Base-by-base conservation (phyloP, 1,140 invertebrate species). In the Psilanteris sp. region DNA sequence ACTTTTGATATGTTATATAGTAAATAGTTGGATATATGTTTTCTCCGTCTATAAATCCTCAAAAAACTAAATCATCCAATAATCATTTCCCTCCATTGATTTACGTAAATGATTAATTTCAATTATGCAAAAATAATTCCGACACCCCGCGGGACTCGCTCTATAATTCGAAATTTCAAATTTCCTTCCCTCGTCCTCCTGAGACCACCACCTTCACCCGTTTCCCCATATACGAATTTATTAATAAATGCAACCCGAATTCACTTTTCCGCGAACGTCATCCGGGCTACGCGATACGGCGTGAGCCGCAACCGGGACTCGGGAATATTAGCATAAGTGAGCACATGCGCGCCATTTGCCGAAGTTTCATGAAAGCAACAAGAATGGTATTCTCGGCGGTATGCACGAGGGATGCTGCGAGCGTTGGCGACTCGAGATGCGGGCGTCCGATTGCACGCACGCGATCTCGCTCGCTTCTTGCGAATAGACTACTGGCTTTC, bases 361-460 rank as follows among this genome's bases (percentile, higher is more conserved):
- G 46, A 54, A 71, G 67, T 62, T 62, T 44, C 55, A 55, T 20
- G 41, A 54, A 71, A 52, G 55, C 36, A 71, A 61, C 22, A 54
- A 43, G 24, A 55, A 68, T 68, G 79, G 39, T 27, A 73, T 41
- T 14, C 11, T 11, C 22, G 34, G 20, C 48, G 48, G 48, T 78
- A 78, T 81, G 78, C 73, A 48, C 72, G 55, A 81, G 64, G 64
- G 77, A 54, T 68, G 74, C 74, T 59, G 24, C 26, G 20, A 71
- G 75, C 66, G 36, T 43, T 75, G 52, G 68, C 73, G 73, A 66
- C 67, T 50, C 22, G 48, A 67, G 78, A 81, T 83, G 78, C 62
- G 59, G 80, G 75, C 44, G 50, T 79, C 39, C 71, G 78, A 85
- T 85, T 83, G 83, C 73, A 67, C 66, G 76, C 83, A 85, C 82